Evolutionary conservation across 2,888 invertebrate genomes (phyloP).

Genomic region (Stegana nigrithorax): DNA sequence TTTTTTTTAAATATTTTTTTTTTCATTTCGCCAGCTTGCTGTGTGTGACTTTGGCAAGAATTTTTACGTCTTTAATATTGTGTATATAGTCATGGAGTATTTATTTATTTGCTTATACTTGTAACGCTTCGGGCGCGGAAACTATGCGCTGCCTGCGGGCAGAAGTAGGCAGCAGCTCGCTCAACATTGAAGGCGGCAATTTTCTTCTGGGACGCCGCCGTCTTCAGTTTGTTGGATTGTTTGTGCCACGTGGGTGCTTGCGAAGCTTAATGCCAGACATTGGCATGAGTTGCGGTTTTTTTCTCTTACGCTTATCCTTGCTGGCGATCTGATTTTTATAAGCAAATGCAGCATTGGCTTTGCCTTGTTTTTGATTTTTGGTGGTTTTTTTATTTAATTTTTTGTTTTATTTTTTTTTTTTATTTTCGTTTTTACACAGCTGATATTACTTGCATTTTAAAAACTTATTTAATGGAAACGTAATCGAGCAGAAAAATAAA

Average conservation of each 20-base stretch:
- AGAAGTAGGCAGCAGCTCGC: slow-evolving; percentile 26
- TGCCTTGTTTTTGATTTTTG: neutral
- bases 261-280: slow-evolving; percentile 24
- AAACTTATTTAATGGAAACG: slow-evolving; percentile 57
- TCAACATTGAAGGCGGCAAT: slow-evolving; percentile 46
- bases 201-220: slow-evolving; percentile 49
- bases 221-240: slow-evolving; percentile 1
- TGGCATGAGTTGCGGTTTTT: slow-evolving; percentile 53
- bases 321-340: slow-evolving; percentile 35
- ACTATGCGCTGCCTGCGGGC: slow-evolving; percentile 51
- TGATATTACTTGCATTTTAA: slow-evolving; percentile 57
- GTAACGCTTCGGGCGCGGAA: slow-evolving; percentile 37
- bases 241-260: neutral
- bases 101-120: slow-evolving; percentile 42
- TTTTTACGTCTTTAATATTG: no score
- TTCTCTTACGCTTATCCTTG: slow-evolving; percentile 33
- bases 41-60: neutral
- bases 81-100: no score
- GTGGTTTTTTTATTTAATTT: neutral
- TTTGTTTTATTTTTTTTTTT: neutral
- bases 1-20: slow-evolving; percentile 8
- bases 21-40: neutral
- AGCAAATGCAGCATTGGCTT: neutral
- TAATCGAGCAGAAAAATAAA: slow-evolving; percentile 64
- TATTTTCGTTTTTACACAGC: slow-evolving; percentile 32